Evolutionary conservation across 2,888 invertebrate species (phyloP), one percentile per base, ranked within the genome.

Genomic region (Polydrusus pterygomalis): DNA sequence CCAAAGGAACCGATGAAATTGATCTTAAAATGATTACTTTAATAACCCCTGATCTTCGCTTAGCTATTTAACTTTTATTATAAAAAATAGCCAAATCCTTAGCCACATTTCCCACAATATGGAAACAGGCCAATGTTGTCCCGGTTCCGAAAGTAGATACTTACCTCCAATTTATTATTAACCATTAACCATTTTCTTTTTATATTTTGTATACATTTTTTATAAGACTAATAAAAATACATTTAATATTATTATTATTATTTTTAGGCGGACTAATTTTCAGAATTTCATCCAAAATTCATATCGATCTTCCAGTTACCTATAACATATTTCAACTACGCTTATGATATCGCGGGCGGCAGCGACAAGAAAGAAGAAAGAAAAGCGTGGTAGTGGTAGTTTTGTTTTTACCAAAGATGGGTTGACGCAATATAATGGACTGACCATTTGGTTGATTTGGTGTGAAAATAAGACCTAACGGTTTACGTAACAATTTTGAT

Each of bases 391-490:
- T 34, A 47, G n/a, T 62, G 38, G 18, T 40, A 6, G 13, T 58
- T 54, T 58, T 49, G 7, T 68, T 68, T 69, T 74, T 74, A 45
- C 15, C 63, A 45, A 49, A 43, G 69, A 60, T 63, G 62, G 68
- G 69, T 74, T 74, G 60, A 40, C 34, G 17, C 45, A 20, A 15
- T 54, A 58, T 74, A 40, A 69, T 74, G 74, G 69, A 13, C 11
- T n/a, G 58, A 51, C 70, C 64, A 70, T 70, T 70, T 71, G 62
- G 38, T 49, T 71, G 63, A 71, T 71, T 71, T 71, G 63, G 70
- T 71, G 70, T 71, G 70, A 71, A 71, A 71, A 71, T 64, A 62
- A 71, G 30, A 64, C 11, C 63, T 63, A 51, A 70, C 70, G 70
- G 60, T 60, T 62, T 47, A 70, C 11, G 58, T 38, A 38, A 60